Evolutionary conservation across 2,113 vertebrate genomes (phyloP), one percentile per base, ranked within the genome.

Genomic region (Euleptes europaea): DNA sequence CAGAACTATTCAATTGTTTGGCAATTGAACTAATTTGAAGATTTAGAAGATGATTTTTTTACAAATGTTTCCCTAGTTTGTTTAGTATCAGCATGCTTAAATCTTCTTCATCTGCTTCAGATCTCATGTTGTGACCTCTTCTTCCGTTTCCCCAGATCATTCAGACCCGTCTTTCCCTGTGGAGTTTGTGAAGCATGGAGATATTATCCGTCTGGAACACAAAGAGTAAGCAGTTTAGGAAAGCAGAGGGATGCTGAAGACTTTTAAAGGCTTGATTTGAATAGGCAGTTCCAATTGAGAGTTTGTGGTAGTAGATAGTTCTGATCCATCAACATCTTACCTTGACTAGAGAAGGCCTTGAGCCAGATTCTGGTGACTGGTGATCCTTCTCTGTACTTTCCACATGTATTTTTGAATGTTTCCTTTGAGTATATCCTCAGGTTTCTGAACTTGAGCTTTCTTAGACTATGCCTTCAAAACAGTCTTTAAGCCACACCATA

Each of bases 101-200:
- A 44, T 44, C 66, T 84, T 86, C 13, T 71, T 3, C 28, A 31
- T 21, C 8, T 80, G 90, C 88, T n/a, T 84, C 44, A 75, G 47
- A 78, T 69, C 9, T 74, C n/a, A 11, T 91, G 65, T 28, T 90
- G 19, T 77, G 49, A 88, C 86, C 63, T 35, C 0, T 84, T 85
- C 0, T 84, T 85, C 91, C 95, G 47, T 91, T 91, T 90, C 72
- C 70, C 57, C 94, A 96, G 95, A 95, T 95, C 86, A 90, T 67
- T 92, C 91, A 88, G 97, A 97, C 83, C 90, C 93, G 42, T 94
- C 95, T 2, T 95, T 89, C n/a, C 93, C 93, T 17, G 96, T 97
- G 91, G 97, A 98, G 87, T 97, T 98, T 85, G 97, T 99, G 88
- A 97, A 92, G 70, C 96, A 98, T 0, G 97, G 97, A 90, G 97